phyloP scores from a whole-genome alignment of 1,140 invertebrate species.

The Diabrotica virgifera region DNA sequence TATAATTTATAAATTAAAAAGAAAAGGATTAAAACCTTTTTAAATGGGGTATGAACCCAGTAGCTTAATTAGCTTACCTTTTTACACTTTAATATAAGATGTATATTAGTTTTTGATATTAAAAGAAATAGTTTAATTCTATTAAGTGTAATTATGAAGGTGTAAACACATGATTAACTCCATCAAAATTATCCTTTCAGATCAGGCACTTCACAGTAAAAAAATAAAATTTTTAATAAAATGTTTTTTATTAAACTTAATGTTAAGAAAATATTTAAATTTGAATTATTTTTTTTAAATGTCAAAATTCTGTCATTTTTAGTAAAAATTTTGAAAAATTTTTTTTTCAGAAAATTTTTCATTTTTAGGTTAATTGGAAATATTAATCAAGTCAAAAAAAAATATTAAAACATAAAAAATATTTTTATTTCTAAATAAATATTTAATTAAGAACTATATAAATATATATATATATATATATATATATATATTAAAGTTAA shows the following conservation, averaged over 20 bases:
- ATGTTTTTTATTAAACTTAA: constrained; percentile 16
- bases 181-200: no score
- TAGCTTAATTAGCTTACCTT: constrained; percentile 53
- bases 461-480: constrained; percentile 31
- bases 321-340: neutral
- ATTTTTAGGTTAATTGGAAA: neutral
- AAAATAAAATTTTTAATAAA: constrained; percentile 11
- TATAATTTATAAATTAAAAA: constrained; percentile 50
- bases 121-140: constrained; percentile 54
- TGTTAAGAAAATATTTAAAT: constrained; percentile 37
- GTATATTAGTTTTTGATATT: constrained; percentile 56
- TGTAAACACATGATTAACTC: constrained; percentile 50
- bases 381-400: neutral
- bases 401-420: neutral
- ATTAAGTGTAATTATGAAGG: constrained; percentile 47
- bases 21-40: constrained; percentile 50
- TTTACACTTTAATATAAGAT: constrained; percentile 54
- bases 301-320: constrained; percentile 5
- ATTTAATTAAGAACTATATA: no score
- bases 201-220: constrained; percentile 53
- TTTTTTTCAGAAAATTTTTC: neutral
- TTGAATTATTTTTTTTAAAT: constrained; percentile 44
- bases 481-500: constrained; percentile 18
- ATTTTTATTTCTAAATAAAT: neutral
- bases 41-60: constrained; percentile 52